A percentile compares a stretch with the other conserved stretches of the same genome.
Conservation (phyloP, 2,888 invertebrate species). For the Empis livida region DNA sequence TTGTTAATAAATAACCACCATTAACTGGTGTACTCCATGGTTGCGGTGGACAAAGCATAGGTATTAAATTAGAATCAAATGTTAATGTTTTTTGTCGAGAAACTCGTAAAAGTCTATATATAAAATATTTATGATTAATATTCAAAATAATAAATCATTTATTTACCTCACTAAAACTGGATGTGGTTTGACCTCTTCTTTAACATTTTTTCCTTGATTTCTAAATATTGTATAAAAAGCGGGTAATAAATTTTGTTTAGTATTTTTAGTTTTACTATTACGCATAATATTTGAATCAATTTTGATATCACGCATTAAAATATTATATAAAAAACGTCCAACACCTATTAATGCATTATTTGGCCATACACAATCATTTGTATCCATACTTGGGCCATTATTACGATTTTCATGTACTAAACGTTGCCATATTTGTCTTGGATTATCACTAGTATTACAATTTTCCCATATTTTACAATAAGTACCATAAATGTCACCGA, state of each 20-base stretch:
- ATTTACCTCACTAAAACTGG: constrained; percentile 48
- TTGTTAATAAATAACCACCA: constrained; percentile 66
- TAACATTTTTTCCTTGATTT: constrained; percentile 47
- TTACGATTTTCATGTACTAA: constrained; percentile 40
- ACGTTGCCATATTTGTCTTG: constrained; percentile 61
- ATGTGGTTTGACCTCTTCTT: constrained; percentile 74
- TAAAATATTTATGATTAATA: neutral
- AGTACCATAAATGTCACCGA: constrained; percentile 44
- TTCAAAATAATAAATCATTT: neutral
- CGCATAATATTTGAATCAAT: constrained; percentile 61
- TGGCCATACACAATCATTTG: constrained; percentile 52
- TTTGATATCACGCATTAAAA: constrained; percentile 74
- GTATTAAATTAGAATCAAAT: constrained; percentile 59
- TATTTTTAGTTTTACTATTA: constrained; percentile 35
- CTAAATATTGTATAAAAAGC: constrained; percentile 70
- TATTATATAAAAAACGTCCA: constrained; percentile 76
- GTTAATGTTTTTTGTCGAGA: constrained; percentile 54
- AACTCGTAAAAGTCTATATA: constrained; percentile 45
- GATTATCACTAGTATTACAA: constrained; percentile 38
- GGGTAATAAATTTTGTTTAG: constrained; percentile 48
- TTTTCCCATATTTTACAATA: constrained; percentile 54
- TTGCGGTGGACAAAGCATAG: constrained; percentile 69
- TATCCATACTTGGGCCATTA: constrained; percentile 46
- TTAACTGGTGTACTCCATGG: constrained; percentile 61
- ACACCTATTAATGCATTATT: constrained; percentile 46